phyloP scores from a whole-genome alignment of 2,888 invertebrate genomes.

The Scrobipalpa atriplicella region DNA sequence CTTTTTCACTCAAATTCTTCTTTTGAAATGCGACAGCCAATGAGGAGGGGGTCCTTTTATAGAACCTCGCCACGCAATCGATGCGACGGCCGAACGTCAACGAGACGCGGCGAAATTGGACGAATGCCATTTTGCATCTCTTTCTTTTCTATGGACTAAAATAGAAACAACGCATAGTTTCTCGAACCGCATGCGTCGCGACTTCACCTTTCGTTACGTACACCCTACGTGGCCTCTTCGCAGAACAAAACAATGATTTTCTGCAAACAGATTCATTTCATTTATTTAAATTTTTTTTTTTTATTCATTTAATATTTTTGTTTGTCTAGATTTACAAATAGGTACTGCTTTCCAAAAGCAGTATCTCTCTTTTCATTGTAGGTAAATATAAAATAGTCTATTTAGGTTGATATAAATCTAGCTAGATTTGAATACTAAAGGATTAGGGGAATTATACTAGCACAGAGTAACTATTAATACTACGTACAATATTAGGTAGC shows the following conservation, averaged over 20 bases:
- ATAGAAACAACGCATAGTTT: slow-evolving; percentile 37
- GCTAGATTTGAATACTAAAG: no score
- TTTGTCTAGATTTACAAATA: no score
- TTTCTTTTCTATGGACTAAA: slow-evolving; percentile 41
- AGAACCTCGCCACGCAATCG: slow-evolving; percentile 42
- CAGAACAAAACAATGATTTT: no score
- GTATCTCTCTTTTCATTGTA: no score
- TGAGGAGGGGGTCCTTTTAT: slow-evolving; percentile 44
- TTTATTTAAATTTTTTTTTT: neutral
- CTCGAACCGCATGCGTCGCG: slow-evolving; percentile 44
- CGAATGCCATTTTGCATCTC: slow-evolving; percentile 39
- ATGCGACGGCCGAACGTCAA: slow-evolving; percentile 40
- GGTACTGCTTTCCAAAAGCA: no score
- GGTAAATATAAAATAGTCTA: no score
- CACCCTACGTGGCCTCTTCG: slow-evolving; percentile 26
- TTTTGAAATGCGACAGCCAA: slow-evolving; percentile 47
- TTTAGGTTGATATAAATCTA: no score
- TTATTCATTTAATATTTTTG: no score
- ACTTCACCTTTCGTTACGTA: slow-evolving; percentile 50
- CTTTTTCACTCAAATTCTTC: slow-evolving; percentile 47
- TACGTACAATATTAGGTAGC: no score
- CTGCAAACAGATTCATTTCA: no score
- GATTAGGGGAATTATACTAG: no score
- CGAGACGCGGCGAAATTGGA: slow-evolving; percentile 41
- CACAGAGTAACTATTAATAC: no score